Evolutionary conservation across 1,140 invertebrate species (phyloP).

Genomic region (Tetragonula clypearis): DNA sequence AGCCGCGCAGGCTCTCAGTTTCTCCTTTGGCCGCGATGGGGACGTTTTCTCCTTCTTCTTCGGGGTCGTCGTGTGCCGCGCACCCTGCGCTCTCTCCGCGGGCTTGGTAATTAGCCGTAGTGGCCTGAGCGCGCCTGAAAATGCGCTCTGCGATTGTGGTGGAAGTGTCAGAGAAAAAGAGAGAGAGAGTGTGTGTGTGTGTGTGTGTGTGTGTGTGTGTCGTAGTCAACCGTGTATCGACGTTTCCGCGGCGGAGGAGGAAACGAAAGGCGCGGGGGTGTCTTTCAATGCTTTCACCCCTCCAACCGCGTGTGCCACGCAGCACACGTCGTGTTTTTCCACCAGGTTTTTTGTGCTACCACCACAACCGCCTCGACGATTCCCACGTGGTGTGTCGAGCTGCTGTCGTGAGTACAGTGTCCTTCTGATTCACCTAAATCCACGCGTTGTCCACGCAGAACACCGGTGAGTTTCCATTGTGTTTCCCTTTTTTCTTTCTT

Average conservation of each 20-base stretch:
- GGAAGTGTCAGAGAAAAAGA: constrained; percentile 61
- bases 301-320: neutral
- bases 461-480: no score
- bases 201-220: constrained; percentile 41
- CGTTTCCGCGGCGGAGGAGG: constrained; percentile 64
- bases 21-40: constrained; percentile 47
- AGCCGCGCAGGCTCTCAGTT: constrained; percentile 5
- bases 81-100: neutral
- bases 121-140: constrained; percentile 74
- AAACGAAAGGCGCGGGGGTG: constrained; percentile 28
- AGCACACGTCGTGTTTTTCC: constrained; percentile 12
- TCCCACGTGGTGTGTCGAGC: constrained; percentile 30
- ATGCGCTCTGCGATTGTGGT: constrained; percentile 71
- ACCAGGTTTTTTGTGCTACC: neutral
- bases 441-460: no score
- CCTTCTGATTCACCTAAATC: no score
- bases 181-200: no score
- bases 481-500: no score
- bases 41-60: constrained; percentile 41
- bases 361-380: neutral
- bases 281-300: constrained; percentile 24
- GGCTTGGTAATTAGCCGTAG: constrained; percentile 75
- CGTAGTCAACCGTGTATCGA: constrained; percentile 68
- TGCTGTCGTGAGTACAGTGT: no score
- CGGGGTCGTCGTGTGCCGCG: constrained; percentile 38